Evolutionary conservation across 1,140 invertebrate species (phyloP).

Genomic region (Drosophila santomea): DNA sequence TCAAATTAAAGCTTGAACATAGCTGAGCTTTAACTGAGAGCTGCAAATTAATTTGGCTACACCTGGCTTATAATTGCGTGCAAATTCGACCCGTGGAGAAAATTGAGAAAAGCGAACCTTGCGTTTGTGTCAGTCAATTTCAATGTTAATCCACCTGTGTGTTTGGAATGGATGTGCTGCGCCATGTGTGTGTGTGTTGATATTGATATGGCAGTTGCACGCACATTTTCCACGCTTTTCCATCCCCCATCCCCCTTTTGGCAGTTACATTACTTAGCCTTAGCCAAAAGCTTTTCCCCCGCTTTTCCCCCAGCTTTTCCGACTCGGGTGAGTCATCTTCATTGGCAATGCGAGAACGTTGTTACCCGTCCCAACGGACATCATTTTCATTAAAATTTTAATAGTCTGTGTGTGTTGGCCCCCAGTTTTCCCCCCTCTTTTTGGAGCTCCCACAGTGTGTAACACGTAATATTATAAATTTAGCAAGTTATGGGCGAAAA

Average conservation of each 20-base stretch:
- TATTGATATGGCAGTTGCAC: conserved; percentile 81
- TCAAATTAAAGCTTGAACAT: neutral
- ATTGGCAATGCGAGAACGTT: conserved; percentile 53
- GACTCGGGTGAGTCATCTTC: conserved; percentile 60
- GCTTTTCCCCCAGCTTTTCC: neutral
- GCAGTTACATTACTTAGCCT: conserved; percentile 40
- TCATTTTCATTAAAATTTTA: conserved; percentile 81
- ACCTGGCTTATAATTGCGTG: conserved; percentile 19
- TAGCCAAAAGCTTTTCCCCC: conserved; percentile 11
- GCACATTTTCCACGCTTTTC: conserved; percentile 56
- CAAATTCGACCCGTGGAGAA: conserved; percentile 3
- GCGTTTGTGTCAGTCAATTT: conserved; percentile 60
- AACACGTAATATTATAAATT: conserved; percentile 74
- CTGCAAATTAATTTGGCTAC: neutral
- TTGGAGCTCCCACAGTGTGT: conserved; percentile 8
- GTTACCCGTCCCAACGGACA: conserved; percentile 63
- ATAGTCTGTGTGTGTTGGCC: conserved; percentile 47
- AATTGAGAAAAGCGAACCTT: conserved; percentile 16
- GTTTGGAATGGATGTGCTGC: neutral
- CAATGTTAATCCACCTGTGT: conserved; percentile 65
- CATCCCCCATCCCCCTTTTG: conserved; percentile 23
- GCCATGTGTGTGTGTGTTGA: conserved; percentile 39
- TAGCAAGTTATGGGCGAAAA: conserved; percentile 43
- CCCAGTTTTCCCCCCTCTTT: neutral
- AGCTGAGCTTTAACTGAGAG: neutral